These are phyloP conservation scores for Rhineura floridana DNA, from an alignment of 2,113 vertebrate species.

Conservation along the genomic window DNA sequence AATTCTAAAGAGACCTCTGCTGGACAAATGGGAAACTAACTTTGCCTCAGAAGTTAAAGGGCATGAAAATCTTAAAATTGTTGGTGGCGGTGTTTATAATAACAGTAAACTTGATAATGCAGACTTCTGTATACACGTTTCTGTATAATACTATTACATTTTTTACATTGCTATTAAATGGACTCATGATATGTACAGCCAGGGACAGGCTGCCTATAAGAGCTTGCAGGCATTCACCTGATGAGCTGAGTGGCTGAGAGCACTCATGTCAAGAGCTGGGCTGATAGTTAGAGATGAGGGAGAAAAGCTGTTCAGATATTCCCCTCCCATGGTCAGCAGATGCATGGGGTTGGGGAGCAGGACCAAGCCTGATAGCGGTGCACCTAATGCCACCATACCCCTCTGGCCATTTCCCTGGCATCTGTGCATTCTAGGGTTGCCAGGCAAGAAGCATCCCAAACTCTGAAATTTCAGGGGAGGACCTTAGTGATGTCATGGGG, in stretches of 20 bases:
- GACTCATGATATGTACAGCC: not conserved
- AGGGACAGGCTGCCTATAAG: not conserved
- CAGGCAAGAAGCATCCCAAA: no score
- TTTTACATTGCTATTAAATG: not conserved
- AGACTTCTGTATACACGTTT: no score
- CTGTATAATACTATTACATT: no score
- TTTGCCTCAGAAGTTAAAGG: constrained; percentile 28
- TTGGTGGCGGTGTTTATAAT: no score
- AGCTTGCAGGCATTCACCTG: not conserved
- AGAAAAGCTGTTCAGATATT: not conserved
- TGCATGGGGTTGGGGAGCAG: not conserved
- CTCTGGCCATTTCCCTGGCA: not conserved
- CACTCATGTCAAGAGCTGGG: not conserved
- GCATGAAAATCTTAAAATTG: no score
- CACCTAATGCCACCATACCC: not conserved
- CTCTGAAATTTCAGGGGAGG: no score
- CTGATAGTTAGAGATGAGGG: not conserved
- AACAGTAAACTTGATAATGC: not conserved
- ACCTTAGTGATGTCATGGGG: no score
- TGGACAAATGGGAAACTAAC: constrained; percentile 15
- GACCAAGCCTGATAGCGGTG: not conserved
- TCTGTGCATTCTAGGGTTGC: no score
- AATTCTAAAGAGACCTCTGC: constrained; percentile 7
- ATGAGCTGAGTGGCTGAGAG: not conserved
- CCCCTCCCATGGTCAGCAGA: not conserved